phyloP scores from a whole-genome alignment of 2,888 invertebrate genomes.

The Ennomos fuscantarius region DNA sequence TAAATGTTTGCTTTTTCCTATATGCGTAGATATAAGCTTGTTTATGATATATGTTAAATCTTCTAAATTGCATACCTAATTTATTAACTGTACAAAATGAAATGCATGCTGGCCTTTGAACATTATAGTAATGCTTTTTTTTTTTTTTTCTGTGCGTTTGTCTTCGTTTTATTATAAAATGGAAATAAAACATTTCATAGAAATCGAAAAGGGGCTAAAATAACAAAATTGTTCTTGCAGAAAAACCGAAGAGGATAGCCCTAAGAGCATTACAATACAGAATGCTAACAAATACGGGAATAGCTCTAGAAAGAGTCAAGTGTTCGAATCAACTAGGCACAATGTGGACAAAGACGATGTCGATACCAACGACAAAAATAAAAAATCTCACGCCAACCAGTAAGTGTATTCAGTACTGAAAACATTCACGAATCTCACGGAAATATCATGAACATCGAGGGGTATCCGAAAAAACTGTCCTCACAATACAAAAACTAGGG shows the following conservation, averaged over 20 bases:
- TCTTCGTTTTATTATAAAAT: conserved; percentile 1
- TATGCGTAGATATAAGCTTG: conserved; percentile 1
- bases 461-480: background rate
- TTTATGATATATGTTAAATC: background rate
- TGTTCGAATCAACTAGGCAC: conserved; percentile 89
- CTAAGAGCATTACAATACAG: conserved; percentile 78
- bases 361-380: conserved; percentile 88
- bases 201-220: conserved; percentile 20
- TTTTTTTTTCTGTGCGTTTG: background rate
- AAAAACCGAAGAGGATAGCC: conserved; percentile 79
- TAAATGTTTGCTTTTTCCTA: too few relatives aligned
- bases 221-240: conserved; percentile 68
- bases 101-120: conserved; percentile 8
- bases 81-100: conserved; percentile 1
- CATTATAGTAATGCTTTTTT: conserved; percentile 1
- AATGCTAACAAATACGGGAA: conserved; percentile 76
- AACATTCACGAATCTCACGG: conserved; percentile 7
- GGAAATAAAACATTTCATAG: background rate
- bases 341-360: conserved; percentile 91
- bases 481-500: conserved; percentile 11
- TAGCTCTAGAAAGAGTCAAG: conserved; percentile 86
- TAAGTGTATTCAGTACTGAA: conserved; percentile 59
- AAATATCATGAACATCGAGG: conserved; percentile 13
- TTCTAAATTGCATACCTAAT: background rate
- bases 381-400: conserved; percentile 75